Base-by-base conservation (phyloP, 2,888 invertebrate species). In the Mythimna ferrago region DNA sequence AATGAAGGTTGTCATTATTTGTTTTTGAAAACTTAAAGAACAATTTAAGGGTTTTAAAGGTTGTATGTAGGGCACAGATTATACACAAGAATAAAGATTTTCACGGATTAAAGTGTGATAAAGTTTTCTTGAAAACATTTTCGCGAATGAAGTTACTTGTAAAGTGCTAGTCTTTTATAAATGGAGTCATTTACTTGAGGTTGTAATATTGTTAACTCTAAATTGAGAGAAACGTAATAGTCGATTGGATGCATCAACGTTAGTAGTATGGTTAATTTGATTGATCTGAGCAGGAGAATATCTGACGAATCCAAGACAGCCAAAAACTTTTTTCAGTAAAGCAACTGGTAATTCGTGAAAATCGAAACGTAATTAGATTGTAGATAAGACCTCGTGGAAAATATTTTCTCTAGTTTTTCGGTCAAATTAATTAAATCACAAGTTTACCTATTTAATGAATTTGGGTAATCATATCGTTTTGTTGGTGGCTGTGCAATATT, bases 401-500 rank as follows among this genome's bases (percentile, higher is more conserved):
- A 57, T 41, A 2, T 35, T 32, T 6, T 32, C 35, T 16, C 1
- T 6, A 38, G 10, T 70, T 63, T 44, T 51, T 21, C 51, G 26
- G 16, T 26, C 38, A 21, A 14, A 61, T 44, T 19, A 32, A 66
- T 58, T 32, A 71, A 71, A 71, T 51, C 35, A 68, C n/a, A 63
- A 58, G 26, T 61, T 60, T 62, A 57, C 32, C 51, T 19, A 48
- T 71, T 64, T 69, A 66, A 63, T 72, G 69, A 80, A 65, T 80
- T 73, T 81, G 58, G 54, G 44, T 71, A 72, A 74, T 74, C 63
- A 69, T 76, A 77, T 80, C 61, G 72, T 83, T 79, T 82, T 71
- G 76, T 76, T 73, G 71, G 63, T 78, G 76, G 71, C 71, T 66
- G 76, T 82, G 81, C 78, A 75, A 78, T 75, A 80, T 81, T 83